A percentile compares a stretch with the other conserved stretches of the same genome.
Conservation (phyloP, 2,888 invertebrate species). For the Tridacna crocea region DNA sequence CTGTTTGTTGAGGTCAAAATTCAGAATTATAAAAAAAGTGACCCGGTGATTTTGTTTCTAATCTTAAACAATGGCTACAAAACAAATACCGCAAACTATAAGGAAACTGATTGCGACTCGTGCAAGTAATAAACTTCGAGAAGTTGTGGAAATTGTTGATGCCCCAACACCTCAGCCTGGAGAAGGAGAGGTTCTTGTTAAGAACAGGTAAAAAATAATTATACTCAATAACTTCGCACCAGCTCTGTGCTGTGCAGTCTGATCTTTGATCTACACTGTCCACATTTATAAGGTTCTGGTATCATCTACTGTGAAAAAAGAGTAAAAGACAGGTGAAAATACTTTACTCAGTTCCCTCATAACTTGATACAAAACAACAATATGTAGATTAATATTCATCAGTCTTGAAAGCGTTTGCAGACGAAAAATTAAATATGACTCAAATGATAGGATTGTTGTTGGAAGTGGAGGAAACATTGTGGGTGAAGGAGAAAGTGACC, state of each 20-base stretch:
- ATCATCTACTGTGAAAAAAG: too few species aligned
- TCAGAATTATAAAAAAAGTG: not conserved
- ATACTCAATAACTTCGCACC: not conserved
- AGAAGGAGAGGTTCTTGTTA: conserved; percentile 78
- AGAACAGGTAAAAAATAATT: conserved; percentile 74
- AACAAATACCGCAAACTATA: conserved; percentile 73
- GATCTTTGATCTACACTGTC: too few species aligned
- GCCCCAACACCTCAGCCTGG: conserved; percentile 75
- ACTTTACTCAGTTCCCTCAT: not conserved
- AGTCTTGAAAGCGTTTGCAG: too few species aligned
- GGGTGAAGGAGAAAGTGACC: too few species aligned
- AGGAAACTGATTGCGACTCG: conserved; percentile 77
- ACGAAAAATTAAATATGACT: too few species aligned
- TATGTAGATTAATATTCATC: too few species aligned
- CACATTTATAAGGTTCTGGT: not conserved
- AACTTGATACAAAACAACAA: too few species aligned
- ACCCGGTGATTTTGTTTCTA: not conserved
- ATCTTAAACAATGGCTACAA: conserved; percentile 62
- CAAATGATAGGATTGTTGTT: too few species aligned
- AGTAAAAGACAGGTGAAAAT: not conserved
- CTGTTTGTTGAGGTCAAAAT: conserved; percentile 18
- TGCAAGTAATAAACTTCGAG: conserved; percentile 78
- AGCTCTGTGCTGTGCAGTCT: too few species aligned
- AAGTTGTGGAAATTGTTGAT: conserved; percentile 76
- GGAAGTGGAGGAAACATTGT: too few species aligned